A percentile compares a stretch with the other conserved stretches of the same genome.
These are phyloP conservation scores for Tuta absoluta DNA, from an alignment of 2,888 invertebrate genomes.

Conservation along the genomic window DNA sequence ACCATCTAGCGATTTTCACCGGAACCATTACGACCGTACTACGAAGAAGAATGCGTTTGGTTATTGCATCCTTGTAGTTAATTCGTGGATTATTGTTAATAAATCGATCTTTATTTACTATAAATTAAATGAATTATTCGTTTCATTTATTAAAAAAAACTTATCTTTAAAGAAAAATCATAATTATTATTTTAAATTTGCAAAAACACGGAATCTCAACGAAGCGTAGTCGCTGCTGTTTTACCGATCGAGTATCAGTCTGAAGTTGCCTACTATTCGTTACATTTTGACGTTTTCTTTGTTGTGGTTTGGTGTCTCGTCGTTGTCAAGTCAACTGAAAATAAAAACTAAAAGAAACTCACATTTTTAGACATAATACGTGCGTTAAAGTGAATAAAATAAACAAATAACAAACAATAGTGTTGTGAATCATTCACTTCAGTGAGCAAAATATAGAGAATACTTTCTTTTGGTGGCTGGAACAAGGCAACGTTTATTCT, in stretches of 20 bases:
- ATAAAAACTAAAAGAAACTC: background rate
- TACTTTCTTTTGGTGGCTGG: background rate
- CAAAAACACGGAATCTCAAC: background rate
- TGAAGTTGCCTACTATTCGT: background rate
- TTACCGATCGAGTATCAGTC: background rate
- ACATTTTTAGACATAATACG: background rate
- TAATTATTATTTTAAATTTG: background rate
- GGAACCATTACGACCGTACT: no score
- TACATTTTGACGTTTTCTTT: background rate
- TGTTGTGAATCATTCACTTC: background rate
- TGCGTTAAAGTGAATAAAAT: background rate
- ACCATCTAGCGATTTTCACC: no score
- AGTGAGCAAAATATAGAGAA: background rate
- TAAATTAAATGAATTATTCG: no score
- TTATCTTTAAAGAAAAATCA: background rate
- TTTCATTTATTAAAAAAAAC: no score
- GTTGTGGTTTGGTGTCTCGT: background rate
- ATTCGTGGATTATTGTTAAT: no score
- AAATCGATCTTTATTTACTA: no score
- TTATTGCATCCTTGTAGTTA: no score
- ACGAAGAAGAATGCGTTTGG: no score
- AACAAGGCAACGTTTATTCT: background rate
- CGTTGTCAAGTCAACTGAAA: background rate
- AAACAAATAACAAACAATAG: background rate
- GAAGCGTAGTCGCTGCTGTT: background rate